A percentile compares a stretch with the other conserved stretches of the same genome.
Conservation (phyloP, 2,113 vertebrate genomes). For the Festucalex cinctus region DNA sequence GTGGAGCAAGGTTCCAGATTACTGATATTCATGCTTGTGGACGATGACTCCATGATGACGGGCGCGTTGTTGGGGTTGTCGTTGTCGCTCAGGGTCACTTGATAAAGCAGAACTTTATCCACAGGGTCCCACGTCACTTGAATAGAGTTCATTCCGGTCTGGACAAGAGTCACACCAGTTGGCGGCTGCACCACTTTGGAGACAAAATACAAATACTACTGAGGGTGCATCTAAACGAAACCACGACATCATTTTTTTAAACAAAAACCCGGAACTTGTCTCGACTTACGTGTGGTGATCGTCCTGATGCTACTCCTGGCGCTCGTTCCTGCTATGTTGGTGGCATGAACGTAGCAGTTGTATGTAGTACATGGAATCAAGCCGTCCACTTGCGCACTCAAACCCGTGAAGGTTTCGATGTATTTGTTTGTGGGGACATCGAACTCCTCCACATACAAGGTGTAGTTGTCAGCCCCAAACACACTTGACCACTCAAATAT, state of each 20-base stretch:
- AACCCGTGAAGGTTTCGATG: slow-evolving; percentile 46
- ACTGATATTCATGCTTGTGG: slow-evolving; percentile 43
- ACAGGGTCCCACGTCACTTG: slow-evolving; percentile 59
- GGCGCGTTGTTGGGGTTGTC: slow-evolving; percentile 13
- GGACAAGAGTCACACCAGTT: slow-evolving; percentile 24
- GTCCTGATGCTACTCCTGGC: slow-evolving; percentile 50
- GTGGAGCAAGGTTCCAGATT: slow-evolving; percentile 67
- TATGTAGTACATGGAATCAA: slow-evolving; percentile 63
- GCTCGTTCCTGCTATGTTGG: slow-evolving; percentile 67
- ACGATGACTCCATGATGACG: slow-evolving; percentile 33
- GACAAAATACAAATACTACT: slow-evolving; percentile 24
- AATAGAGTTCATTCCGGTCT: slow-evolving; percentile 42
- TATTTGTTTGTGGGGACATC: neutral
- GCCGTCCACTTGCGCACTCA: slow-evolving; percentile 36
- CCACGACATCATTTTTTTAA: neutral
- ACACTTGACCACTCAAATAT: slow-evolving; percentile 64
- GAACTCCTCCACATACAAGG: slow-evolving; percentile 50
- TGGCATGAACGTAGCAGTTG: slow-evolving; percentile 60
- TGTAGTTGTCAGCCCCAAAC: slow-evolving; percentile 59
- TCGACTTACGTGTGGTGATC: slow-evolving; percentile 69
- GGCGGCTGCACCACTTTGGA: slow-evolving; percentile 74
- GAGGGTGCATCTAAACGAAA: neutral
- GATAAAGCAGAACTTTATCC: slow-evolving; percentile 64
- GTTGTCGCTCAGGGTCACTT: slow-evolving; percentile 50
- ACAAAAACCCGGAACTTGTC: neutral